phyloP scores from a whole-genome alignment of 2,797 vertebrate species.

The Pantherophis alleghaniensis region DNA sequence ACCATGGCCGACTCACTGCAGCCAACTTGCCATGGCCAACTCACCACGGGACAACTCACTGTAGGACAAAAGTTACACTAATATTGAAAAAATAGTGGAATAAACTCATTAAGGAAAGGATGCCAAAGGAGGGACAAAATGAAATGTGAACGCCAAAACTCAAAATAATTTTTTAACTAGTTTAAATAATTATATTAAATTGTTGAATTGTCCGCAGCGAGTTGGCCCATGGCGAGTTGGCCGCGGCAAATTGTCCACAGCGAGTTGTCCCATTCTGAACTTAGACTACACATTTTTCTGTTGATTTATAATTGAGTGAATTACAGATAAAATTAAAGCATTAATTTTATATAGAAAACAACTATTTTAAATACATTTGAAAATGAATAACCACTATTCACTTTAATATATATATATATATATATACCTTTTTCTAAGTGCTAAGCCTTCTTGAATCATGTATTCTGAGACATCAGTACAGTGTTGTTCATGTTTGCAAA shows the following conservation, averaged over 20 bases:
- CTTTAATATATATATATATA: slow-evolving; percentile 58
- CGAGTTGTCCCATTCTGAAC: neutral
- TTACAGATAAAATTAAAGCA: neutral
- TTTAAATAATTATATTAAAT: neutral
- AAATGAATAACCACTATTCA: neutral
- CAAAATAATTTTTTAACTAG: neutral
- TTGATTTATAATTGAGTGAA: neutral
- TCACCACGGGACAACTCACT: too few species aligned
- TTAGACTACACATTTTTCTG: neutral
- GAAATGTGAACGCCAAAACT: neutral
- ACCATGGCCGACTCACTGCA: neutral
- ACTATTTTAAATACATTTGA: neutral
- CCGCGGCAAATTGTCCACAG: neutral
- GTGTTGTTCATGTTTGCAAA: slow-evolving; percentile 76
- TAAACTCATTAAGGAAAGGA: neutral
- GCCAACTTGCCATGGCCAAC: too few species aligned
- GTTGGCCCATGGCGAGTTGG: neutral
- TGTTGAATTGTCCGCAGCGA: neutral
- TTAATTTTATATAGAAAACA: neutral
- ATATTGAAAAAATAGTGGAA: neutral
- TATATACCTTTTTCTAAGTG: slow-evolving; percentile 78
- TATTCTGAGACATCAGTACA: slow-evolving; percentile 82
- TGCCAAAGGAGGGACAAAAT: neutral
- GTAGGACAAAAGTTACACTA: neutral
- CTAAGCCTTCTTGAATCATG: slow-evolving; percentile 85